Conservation (phyloP, 1,140 invertebrate species). For the Aricia agestis region DNA sequence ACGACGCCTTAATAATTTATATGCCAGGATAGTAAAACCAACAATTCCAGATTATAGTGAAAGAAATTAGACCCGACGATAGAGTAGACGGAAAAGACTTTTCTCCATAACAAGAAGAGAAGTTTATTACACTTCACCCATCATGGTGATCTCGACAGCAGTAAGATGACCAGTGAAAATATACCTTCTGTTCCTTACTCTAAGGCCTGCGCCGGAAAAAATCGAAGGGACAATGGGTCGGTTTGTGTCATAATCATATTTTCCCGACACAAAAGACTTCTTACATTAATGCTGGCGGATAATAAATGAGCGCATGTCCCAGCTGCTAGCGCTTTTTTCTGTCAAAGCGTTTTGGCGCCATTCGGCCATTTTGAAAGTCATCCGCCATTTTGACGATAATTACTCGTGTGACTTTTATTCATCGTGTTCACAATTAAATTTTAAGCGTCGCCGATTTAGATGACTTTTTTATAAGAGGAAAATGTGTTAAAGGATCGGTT, state of each 20-base stretch:
- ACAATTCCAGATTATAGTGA: too few relatives aligned
- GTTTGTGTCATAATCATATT: conserved; percentile 68
- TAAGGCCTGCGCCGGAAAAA: conserved; percentile 37
- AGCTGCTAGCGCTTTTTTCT: conserved; percentile 25
- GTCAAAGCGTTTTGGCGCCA: conserved; percentile 28
- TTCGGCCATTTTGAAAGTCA: conserved; percentile 33
- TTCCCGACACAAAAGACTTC: conserved; percentile 59
- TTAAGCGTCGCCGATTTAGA: not conserved
- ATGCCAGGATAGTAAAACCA: too few relatives aligned
- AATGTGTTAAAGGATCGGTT: not conserved
- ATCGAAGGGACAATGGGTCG: conserved; percentile 64
- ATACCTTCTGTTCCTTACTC: not conserved
- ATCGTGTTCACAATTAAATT: conserved; percentile 4
- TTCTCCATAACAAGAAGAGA: too few relatives aligned
- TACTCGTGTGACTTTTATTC: conserved; percentile 22
- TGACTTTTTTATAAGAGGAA: not conserved
- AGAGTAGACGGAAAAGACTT: too few relatives aligned
- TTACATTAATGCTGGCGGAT: conserved; percentile 59
- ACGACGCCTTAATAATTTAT: too few relatives aligned
- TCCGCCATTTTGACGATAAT: conserved; percentile 28
- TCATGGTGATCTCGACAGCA: not conserved
- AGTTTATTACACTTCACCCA: too few relatives aligned
- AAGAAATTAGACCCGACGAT: too few relatives aligned
- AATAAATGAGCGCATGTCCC: conserved; percentile 54
- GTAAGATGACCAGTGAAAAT: not conserved